A percentile compares a stretch with the other conserved stretches of the same genome.
Evolutionary conservation across 1,140 invertebrate species (phyloP).

Genomic region (Aphaenogaster rudis): DNA sequence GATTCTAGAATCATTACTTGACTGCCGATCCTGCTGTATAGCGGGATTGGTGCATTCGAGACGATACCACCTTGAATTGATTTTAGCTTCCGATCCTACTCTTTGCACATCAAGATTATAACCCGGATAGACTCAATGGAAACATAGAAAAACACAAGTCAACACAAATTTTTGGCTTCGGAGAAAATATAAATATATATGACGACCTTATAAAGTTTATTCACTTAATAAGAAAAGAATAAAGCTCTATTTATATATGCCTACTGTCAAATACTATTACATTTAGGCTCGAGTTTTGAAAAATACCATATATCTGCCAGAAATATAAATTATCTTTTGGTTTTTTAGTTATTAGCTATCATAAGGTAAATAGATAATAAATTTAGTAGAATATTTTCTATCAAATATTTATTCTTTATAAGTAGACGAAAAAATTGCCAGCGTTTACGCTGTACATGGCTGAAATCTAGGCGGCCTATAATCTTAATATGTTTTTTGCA

Average conservation of each 20-base stretch:
- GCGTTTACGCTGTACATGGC: too few relatives aligned
- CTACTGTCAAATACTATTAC: background rate
- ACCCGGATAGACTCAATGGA: background rate
- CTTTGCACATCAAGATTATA: background rate
- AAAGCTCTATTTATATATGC: background rate
- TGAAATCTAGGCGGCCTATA: background rate
- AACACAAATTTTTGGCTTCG: background rate
- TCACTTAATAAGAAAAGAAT: background rate
- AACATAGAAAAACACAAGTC: background rate
- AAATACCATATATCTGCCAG: background rate
- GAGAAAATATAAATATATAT: background rate
- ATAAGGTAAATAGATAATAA: background rate
- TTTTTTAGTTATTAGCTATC: background rate
- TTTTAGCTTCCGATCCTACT: background rate
- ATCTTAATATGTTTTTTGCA: constrained; percentile 75
- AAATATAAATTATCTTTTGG: background rate
- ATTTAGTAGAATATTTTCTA: background rate
- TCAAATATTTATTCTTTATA: too few relatives aligned
- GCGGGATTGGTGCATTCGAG: background rate
- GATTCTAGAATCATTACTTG: too few relatives aligned
- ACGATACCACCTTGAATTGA: background rate
- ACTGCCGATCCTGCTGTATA: too few relatives aligned
- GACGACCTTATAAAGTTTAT: background rate
- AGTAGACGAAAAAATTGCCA: too few relatives aligned
- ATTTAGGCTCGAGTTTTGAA: background rate